Base-by-base conservation (phyloP, 2,113 vertebrate genomes). In the Alexandromys fortis region DNA sequence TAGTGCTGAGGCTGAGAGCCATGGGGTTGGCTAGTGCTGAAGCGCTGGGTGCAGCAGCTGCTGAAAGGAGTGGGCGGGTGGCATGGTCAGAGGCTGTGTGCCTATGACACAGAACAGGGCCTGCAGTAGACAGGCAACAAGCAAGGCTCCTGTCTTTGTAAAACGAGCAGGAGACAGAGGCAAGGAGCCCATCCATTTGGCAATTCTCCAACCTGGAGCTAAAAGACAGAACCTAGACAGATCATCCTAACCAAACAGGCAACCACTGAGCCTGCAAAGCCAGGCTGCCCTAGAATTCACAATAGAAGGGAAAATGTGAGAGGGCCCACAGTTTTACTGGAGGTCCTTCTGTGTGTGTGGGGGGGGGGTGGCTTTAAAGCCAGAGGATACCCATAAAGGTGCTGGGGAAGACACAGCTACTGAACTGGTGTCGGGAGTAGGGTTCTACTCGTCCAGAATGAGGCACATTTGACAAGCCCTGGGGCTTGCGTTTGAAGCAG, bases 311-410 rank as follows among this genome's bases (percentile, higher is more conserved):
- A 17, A 28, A 14, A 70, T 3, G 24, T 61, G 38, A 2, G 0
- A 14, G 19, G 35, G 4, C 35, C 10, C 1, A 8, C 4, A 6
- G 49, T 4, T 35, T 38, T 63, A 45, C 28, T 1, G 12, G 81
- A 14, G 3, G 38, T 55, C 55, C 81, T 30, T 49, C 58, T 42
- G 7, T 14, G 30, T n/a, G n/a, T n/a, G n/a, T n/a, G 14, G 10
- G 13, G 90, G 19, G 49, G 67, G 28, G 17, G 38, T 38, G 38
- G 9, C 42, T 28, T 47, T 52, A 22, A 82, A 52, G 75, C 86
- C 33, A 14, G 30, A 45, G n/a, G 0, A 24, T 3, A 4, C 16
- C 21, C 38, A 38, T 0, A 0, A 68, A 58, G 78, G 7, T 45
- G 68, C 89, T n/a, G 35, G 17, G 28, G 26, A 63, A 89, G 65